Evolutionary conservation across 1,140 invertebrate species (phyloP).

Genomic region (Cydia amplana): DNA sequence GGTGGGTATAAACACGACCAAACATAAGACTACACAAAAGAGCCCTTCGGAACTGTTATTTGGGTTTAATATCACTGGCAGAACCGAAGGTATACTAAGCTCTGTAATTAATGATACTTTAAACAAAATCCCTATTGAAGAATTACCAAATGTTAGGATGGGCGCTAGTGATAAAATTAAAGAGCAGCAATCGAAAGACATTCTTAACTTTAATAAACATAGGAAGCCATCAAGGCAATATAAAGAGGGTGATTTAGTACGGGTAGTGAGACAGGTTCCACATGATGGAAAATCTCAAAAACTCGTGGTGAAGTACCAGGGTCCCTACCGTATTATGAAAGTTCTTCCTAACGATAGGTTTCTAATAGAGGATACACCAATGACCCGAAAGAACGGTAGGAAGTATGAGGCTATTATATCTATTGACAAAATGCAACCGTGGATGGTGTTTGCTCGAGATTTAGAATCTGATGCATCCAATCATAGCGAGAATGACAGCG

Average conservation of each 20-base stretch:
- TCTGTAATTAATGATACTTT: neutral
- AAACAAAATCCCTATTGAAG: neutral
- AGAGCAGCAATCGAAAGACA: neutral
- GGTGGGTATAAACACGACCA: slow-evolving; percentile 29
- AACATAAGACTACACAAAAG: slow-evolving; percentile 31
- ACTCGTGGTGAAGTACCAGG: neutral
- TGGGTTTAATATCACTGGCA: slow-evolving; percentile 20
- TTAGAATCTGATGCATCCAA: neutral
- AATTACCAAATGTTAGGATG: neutral
- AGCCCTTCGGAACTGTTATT: slow-evolving; percentile 1
- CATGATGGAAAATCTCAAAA: slow-evolving; percentile 8
- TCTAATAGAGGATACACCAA: neutral
- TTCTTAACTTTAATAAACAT: neutral
- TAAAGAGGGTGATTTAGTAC: neutral
- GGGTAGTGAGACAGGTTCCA: neutral
- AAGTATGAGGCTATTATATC: neutral
- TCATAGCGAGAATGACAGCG: no score
- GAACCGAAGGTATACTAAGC: slow-evolving; percentile 3
- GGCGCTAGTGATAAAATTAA: neutral
- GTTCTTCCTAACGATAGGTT: slow-evolving; percentile 1
- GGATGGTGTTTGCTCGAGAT: neutral
- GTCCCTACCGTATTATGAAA: neutral
- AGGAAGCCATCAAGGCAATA: neutral
- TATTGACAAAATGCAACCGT: neutral
- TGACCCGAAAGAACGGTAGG: slow-evolving; percentile 4